Evolutionary conservation across 2,888 invertebrate genomes (phyloP), one percentile per base, ranked within the genome.

Genomic region (Osmoderma eremita): DNA sequence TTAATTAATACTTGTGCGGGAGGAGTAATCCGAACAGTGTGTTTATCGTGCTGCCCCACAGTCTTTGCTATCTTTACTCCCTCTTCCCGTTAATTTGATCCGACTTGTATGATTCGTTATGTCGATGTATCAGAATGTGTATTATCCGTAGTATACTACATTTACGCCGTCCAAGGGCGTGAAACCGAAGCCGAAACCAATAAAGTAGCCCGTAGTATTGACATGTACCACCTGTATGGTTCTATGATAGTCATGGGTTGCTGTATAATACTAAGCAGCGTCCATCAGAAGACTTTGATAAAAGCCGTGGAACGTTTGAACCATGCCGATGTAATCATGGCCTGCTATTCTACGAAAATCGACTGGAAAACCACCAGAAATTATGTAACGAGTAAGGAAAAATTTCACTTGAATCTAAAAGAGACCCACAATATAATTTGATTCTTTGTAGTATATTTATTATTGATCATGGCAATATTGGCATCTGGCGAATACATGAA

Each of bases 201-300:
- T 36, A 69, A 65, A 62, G 58, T 71, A n/a, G 65, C 63, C 4
- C 42, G 49, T 30, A 67, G 61, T 10, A 71, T 71, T 22, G 70
- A 71, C 18, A 65, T 69, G 56, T 71, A 67, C 39, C 70, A 71
- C 62, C 53, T 70, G 42, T 71, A 70, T 39, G 69, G 70, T 3
- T 65, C 67, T 1, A 50, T 71, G 18, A 45, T 49, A 12, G 65
- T 70, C 8, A 61, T 69, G 67, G 51, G 68, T 17, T 36, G 38
- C 30, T 51, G 63, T 17, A 54, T 70, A 24, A 24, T 68, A 10
- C 13, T 63, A 13, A 69, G 68, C 17, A 68, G 54, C 17, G 70
- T 41, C 58, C 51, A 66, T 1, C 69, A 69, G n/a, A 67, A 67
- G 17, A 58, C 45, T 10, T 49, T 70, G 0, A 61, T 68, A 13